phyloP scores from a whole-genome alignment of 1,140 invertebrate genomes.

The Sinella curviseta region DNA sequence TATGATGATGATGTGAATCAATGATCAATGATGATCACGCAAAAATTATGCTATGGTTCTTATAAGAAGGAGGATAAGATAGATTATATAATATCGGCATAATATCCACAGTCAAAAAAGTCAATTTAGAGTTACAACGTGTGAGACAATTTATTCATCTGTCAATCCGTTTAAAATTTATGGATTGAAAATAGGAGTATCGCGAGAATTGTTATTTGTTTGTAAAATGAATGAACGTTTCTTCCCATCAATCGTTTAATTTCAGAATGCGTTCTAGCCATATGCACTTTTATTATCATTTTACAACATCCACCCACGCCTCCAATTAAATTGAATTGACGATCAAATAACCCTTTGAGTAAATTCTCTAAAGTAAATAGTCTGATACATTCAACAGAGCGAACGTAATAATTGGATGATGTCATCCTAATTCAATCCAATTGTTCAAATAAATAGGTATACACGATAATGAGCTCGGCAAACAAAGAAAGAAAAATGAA shows the following conservation, averaged over 20 bases:
- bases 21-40: background rate
- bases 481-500: no score
- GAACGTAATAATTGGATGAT: background rate
- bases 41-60: no score
- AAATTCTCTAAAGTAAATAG: background rate
- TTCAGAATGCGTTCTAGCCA: background rate
- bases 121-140: no score
- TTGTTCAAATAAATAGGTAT: background rate
- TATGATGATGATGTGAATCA: background rate
- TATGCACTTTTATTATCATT: no score
- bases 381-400: background rate
- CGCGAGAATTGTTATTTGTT: no score
- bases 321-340: background rate
- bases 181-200: no score
- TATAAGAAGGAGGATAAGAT: background rate
- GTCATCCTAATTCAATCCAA: background rate
- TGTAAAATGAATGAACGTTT: background rate
- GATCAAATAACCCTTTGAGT: background rate
- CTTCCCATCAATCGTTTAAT: background rate
- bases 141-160: no score
- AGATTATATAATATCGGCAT: no score
- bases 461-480: background rate
- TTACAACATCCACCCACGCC: background rate
- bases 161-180: no score
- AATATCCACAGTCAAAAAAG: no score